Percentiles rank a stretch among this genome's conserved stretches.
These are phyloP conservation scores for Gibbula magus DNA, from an alignment of 2,888 invertebrate genomes.

Conservation along the genomic window DNA sequence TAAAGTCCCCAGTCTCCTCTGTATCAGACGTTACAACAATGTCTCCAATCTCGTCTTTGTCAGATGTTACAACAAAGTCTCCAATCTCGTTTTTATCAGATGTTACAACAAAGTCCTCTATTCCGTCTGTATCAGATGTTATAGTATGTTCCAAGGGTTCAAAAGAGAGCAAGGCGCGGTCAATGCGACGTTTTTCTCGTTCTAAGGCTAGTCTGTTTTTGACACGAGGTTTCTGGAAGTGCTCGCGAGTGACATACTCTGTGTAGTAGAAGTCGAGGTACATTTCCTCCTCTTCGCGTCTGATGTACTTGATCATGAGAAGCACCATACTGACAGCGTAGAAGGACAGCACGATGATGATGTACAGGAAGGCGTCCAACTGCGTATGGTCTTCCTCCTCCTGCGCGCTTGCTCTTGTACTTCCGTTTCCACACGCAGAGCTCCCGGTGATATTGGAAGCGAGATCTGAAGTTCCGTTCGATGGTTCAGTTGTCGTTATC, in stretches of 20 bases:
- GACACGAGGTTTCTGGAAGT: conserved; percentile 45
- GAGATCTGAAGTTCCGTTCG: background rate
- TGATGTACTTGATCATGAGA: conserved; percentile 63
- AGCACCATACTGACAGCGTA: conserved; percentile 65
- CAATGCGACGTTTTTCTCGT: conserved; percentile 15
- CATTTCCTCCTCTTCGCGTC: conserved; percentile 62
- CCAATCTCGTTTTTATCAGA: too few relatives aligned
- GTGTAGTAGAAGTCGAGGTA: conserved; percentile 60
- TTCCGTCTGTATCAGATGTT: background rate
- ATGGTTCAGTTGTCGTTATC: background rate
- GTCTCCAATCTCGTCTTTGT: background rate
- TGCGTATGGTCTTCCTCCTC: background rate
- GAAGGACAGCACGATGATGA: conserved; percentile 63
- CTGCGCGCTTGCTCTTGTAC: background rate
- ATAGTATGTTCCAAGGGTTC: background rate
- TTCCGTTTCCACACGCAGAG: conserved; percentile 15
- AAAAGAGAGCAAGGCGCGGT: background rate
- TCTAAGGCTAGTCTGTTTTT: conserved; percentile 40
- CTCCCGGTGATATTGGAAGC: conserved; percentile 17
- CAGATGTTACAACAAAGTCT: too few relatives aligned
- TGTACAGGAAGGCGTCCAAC: conserved; percentile 62
- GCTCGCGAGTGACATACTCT: conserved; percentile 60
- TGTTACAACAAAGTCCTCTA: too few relatives aligned
- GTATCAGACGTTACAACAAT: too few relatives aligned
- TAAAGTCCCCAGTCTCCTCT: too few relatives aligned